Evolutionary conservation across 2,113 vertebrate genomes (phyloP).

Genomic region (Oncorhynchus tshawytscha): DNA sequence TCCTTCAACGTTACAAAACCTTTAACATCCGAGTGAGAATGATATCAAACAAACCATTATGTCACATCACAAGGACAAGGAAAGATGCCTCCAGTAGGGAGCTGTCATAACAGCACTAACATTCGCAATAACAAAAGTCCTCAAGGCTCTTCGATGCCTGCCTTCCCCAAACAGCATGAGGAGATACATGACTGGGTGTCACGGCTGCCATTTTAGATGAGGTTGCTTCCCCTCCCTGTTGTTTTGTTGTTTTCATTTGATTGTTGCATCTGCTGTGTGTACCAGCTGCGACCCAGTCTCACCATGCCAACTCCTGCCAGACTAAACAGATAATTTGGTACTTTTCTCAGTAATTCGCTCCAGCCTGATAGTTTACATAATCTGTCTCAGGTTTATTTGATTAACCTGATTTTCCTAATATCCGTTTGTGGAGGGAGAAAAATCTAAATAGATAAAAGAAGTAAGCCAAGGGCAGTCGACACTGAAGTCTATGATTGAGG

Average conservation of each 20-base stretch:
- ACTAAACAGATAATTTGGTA: constrained; percentile 51
- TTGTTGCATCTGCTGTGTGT: constrained; percentile 18
- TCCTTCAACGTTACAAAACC: constrained; percentile 19
- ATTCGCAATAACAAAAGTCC: constrained; percentile 46
- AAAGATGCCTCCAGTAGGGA: constrained; percentile 50
- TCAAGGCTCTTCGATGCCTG: constrained; percentile 7
- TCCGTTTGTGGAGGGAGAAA: constrained; percentile 13
- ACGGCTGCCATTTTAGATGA: too few species aligned
- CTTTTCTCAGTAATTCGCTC: constrained; percentile 56
- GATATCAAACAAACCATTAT: constrained; percentile 43
- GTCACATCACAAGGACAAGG: constrained; percentile 53
- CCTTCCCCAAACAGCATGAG: too few species aligned
- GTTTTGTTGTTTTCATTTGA: too few species aligned
- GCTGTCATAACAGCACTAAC: constrained; percentile 37
- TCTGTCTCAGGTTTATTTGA: constrained; percentile 35
- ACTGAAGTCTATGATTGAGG: constrained; percentile 11
- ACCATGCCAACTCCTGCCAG: constrained; percentile 36
- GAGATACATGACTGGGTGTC: too few species aligned
- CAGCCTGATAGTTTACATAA: constrained; percentile 61
- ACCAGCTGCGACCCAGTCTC: constrained; percentile 49
- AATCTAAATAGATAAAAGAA: background rate
- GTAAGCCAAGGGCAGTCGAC: background rate
- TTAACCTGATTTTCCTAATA: constrained; percentile 42
- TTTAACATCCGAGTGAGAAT: constrained; percentile 1
- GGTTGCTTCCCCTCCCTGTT: too few species aligned